A percentile compares a stretch with the other conserved stretches of the same genome.
Evolutionary conservation across 1,140 invertebrate genomes (phyloP).

Genomic region (Formica selysi): DNA sequence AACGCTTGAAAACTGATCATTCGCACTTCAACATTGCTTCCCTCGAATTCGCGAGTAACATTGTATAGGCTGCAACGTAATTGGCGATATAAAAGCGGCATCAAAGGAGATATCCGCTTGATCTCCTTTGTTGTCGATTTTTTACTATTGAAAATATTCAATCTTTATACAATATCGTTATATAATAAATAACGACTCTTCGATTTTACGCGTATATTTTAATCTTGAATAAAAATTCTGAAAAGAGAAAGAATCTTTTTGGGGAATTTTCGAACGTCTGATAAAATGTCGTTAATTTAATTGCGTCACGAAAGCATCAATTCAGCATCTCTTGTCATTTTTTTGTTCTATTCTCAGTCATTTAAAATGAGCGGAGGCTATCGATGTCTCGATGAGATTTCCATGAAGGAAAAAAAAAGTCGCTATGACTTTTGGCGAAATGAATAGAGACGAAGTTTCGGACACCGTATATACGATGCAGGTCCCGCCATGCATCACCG

Average conservation of each 20-base stretch:
- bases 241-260: neutral
- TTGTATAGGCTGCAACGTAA: constrained; percentile 25
- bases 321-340: too few species aligned
- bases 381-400: neutral
- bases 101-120: constrained; percentile 26
- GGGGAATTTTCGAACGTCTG: neutral
- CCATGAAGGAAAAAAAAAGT: neutral
- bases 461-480: neutral
- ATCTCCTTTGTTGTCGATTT: constrained; percentile 37
- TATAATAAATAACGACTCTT: neutral
- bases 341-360: neutral
- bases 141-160: constrained; percentile 8
- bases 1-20: constrained; percentile 57
- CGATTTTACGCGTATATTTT: neutral
- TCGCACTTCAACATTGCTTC: constrained; percentile 46
- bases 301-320: neutral
- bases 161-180: neutral
- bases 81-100: constrained; percentile 41
- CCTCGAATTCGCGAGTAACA: constrained; percentile 32
- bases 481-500: constrained; percentile 40
- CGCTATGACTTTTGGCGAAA: neutral
- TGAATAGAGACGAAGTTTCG: constrained; percentile 17
- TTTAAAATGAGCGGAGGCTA: neutral
- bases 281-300: neutral
- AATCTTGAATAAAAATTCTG: neutral